These are phyloP conservation scores for Artemia sp. DNA, from an alignment of 2,888 invertebrate species.

Conservation along the genomic window DNA sequence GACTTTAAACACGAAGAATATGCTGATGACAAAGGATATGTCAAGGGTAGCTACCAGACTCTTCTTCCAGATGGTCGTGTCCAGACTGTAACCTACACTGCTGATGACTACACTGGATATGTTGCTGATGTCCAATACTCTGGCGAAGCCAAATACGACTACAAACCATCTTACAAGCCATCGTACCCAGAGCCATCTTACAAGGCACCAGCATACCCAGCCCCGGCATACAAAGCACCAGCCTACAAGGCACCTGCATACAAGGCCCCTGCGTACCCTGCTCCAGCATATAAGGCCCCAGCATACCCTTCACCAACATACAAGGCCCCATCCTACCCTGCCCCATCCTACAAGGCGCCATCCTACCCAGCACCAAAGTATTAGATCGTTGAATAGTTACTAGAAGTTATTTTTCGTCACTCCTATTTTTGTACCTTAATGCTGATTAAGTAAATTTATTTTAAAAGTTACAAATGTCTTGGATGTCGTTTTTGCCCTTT, in stretches of 20 bases:
- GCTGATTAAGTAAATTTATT: not conserved
- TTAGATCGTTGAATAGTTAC: not conserved
- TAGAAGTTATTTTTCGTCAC: not conserved
- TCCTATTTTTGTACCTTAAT: constrained; percentile 15
- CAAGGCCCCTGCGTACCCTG: not conserved
- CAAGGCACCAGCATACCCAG: constrained; percentile 38
- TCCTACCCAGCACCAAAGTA: constrained; percentile 38
- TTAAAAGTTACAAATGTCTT: no score
- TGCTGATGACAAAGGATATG: constrained; percentile 22
- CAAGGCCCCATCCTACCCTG: constrained; percentile 42
- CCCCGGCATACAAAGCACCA: constrained; percentile 16
- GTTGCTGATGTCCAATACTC: constrained; percentile 23
- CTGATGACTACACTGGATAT: constrained; percentile 23
- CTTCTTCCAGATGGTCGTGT: constrained; percentile 23
- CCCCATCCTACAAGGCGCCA: constrained; percentile 56
- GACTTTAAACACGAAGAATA: constrained; percentile 53
- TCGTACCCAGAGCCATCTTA: constrained; percentile 64
- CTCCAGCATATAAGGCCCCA: constrained; percentile 7
- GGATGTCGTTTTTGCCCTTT: no score
- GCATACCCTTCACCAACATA: constrained; percentile 16
- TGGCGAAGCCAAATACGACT: constrained; percentile 21
- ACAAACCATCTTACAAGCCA: constrained; percentile 37
- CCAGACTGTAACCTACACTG: constrained; percentile 23
- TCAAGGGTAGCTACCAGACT: constrained; percentile 21
- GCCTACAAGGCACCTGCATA: constrained; percentile 42